Evolutionary conservation across 2,797 vertebrate genomes (phyloP).

Genomic region (Sciurus vulgaris): DNA sequence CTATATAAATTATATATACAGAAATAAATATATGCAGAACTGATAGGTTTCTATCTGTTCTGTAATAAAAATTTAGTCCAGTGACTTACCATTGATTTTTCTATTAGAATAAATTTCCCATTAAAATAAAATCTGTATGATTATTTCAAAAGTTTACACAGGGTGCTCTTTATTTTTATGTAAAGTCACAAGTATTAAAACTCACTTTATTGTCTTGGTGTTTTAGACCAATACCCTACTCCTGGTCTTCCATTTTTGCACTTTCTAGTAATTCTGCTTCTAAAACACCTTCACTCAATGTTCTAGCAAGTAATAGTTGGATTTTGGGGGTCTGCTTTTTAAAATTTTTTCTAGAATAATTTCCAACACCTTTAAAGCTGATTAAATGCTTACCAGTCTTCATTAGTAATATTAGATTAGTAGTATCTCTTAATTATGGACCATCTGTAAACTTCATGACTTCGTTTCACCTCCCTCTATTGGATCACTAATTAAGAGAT

Average conservation of each 20-base stretch:
- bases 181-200: background rate
- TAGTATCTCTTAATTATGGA: conserved; percentile 60
- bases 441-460: conserved; percentile 57
- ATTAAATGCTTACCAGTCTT: background rate
- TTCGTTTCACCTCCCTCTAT: conserved; percentile 43
- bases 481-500: conserved; percentile 60
- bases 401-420: background rate
- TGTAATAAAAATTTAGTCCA: background rate
- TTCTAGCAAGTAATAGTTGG: background rate
- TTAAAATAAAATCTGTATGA: background rate
- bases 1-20: background rate
- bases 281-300: background rate
- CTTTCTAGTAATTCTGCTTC: background rate
- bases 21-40: background rate
- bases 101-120: background rate
- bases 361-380: background rate
- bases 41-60: background rate
- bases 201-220: background rate
- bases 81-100: background rate
- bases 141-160: background rate
- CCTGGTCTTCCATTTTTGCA: background rate
- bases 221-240: background rate
- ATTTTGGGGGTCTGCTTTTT: background rate
- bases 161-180: background rate
- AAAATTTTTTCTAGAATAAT: background rate